These are phyloP conservation scores for Drosophila repleta DNA, from an alignment of 1,140 invertebrate genomes.

Conservation along the genomic window DNA sequence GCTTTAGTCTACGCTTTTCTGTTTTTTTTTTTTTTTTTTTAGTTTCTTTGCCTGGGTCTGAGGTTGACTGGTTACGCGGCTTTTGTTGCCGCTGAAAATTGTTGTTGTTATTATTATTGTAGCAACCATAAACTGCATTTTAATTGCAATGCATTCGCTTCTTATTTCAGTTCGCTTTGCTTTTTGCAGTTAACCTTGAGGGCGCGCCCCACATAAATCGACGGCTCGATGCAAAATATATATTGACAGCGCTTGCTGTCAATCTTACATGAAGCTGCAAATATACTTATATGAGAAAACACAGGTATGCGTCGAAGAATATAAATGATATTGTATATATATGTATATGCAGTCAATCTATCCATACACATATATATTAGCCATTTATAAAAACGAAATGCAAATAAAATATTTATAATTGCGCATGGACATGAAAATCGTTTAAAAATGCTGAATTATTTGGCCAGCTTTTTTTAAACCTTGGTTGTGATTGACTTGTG, in stretches of 20 bases:
- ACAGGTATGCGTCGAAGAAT: constrained; percentile 2
- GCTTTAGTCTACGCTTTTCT: constrained; percentile 15
- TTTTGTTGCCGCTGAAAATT: constrained; percentile 13
- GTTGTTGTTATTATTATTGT: constrained; percentile 19
- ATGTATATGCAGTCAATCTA: constrained; percentile 1
- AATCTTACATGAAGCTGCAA: constrained; percentile 21
- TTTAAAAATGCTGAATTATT: constrained; percentile 28
- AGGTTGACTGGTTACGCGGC: constrained; percentile 31
- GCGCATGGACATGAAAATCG: constrained; percentile 45
- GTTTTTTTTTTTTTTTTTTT: constrained; percentile 16
- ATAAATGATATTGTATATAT: constrained; percentile 35
- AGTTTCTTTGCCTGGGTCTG: constrained; percentile 15
- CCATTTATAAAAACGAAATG: constrained; percentile 22
- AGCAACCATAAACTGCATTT: constrained; percentile 62
- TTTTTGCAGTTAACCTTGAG: constrained; percentile 53
- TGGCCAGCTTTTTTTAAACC: neutral
- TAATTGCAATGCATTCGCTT: constrained; percentile 70
- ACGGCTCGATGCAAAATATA: constrained; percentile 11
- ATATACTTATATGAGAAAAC: neutral
- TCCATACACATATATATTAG: constrained; percentile 16
- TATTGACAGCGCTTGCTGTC: constrained; percentile 32
- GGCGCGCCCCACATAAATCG: constrained; percentile 48
- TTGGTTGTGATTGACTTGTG: neutral
- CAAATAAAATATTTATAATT: constrained; percentile 62
- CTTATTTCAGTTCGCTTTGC: constrained; percentile 39